Evolutionary conservation across 2,888 invertebrate species (phyloP).

Genomic region (Hoplodrina ambigua): DNA sequence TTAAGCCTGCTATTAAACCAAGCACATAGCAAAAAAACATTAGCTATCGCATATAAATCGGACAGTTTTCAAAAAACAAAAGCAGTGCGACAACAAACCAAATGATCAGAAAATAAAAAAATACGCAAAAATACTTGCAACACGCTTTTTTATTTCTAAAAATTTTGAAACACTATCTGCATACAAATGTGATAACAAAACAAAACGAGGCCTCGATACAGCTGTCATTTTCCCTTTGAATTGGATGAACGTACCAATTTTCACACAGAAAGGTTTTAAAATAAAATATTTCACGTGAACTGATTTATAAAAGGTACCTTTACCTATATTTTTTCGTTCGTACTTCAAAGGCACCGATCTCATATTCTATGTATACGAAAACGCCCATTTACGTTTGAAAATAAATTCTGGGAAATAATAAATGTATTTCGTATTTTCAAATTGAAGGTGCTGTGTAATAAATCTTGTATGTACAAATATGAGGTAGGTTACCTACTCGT

Average conservation of each 20-base stretch:
- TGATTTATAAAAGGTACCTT: constrained; percentile 23
- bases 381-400: constrained; percentile 26
- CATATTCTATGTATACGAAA: constrained; percentile 32
- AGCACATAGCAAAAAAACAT: constrained; percentile 4
- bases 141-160: constrained; percentile 32
- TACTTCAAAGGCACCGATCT: constrained; percentile 35
- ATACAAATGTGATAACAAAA: constrained; percentile 36
- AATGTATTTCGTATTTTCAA: constrained; percentile 49
- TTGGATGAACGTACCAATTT: constrained; percentile 32
- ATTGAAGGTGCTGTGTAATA: constrained; percentile 39
- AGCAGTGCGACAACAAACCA: constrained; percentile 11
- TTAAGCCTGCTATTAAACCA: neutral
- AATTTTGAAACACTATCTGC: constrained; percentile 34
- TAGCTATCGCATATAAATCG: constrained; percentile 16
- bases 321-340: constrained; percentile 40
- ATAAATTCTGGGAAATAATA: constrained; percentile 32
- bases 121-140: constrained; percentile 13
- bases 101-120: constrained; percentile 17
- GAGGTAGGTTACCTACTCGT: constrained; percentile 15
- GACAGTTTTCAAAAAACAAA: constrained; percentile 4
- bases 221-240: constrained; percentile 39
- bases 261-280: constrained; percentile 23
- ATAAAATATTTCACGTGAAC: constrained; percentile 44
- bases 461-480: constrained; percentile 51
- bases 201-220: constrained; percentile 19